Base-by-base conservation (phyloP, 2,888 invertebrate genomes). In the Autographa gamma region DNA sequence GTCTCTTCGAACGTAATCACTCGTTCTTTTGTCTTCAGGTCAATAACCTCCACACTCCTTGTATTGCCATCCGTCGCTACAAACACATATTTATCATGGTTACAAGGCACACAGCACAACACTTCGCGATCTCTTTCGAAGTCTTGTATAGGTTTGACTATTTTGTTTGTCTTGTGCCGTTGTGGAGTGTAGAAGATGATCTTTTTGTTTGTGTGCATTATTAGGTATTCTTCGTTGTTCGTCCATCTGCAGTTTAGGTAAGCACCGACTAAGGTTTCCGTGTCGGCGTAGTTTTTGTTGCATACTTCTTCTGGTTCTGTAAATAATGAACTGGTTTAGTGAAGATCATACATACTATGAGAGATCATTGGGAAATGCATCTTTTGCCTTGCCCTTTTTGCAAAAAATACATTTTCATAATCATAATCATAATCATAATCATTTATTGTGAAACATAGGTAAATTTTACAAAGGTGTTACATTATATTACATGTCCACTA, bases 221-320 rank as follows among this genome's bases (percentile, higher is more conserved):
- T 88, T 0, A 96, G 81, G 0, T 86, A 89, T 16, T 94, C 90
- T 2, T 91, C 89, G 63, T 89, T 86, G 80, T 90, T 91, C 0
- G 93, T 88, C 96, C 96, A 96, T 4, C 91, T 87, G 67, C 95
- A 95, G 86, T 91, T 91, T 11, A 93, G 75, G 70, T 92, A 91
- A 0, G 90, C 88, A 0, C 93, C 93, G 5, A 89, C 73, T 70
- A 95, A 93, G 0, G 88, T 91, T 25, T 90, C 86, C 31, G 90
- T 89, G 73, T 87, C 88, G 0, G 90, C 87, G 70, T 90, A 89
- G 65, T 90, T 91, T 78, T 91, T 92, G 81, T 91, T 92, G 80
- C 88, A 91, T 0, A 83, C 63, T 69, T 95, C 95, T 83, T 95
- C 95, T 25, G 90, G 79, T 83, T 95, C 95, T 94, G 86, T 16